These are phyloP conservation scores for Amiota minor DNA, from an alignment of 2,888 invertebrate genomes.

Conservation along the genomic window DNA sequence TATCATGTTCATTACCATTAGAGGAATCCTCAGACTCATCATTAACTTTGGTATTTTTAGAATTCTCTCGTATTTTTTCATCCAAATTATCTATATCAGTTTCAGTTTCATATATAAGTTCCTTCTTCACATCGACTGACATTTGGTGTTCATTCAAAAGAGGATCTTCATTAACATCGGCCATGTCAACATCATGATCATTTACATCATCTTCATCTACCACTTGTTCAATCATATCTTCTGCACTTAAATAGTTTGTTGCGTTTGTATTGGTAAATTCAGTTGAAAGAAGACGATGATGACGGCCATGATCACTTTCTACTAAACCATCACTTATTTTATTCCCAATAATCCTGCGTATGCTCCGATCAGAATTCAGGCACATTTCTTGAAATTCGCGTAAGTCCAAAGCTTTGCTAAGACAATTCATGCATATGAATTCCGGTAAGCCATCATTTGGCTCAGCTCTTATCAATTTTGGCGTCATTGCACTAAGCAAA, in stretches of 20 bases:
- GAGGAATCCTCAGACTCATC: not conserved
- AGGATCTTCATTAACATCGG: too few relatives aligned
- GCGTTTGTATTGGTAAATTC: not conserved
- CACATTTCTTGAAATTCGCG: conserved; percentile 75
- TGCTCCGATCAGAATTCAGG: conserved; percentile 72
- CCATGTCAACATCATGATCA: conserved; percentile 15
- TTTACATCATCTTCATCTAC: not conserved
- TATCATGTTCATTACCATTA: too few relatives aligned
- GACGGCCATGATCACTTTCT: not conserved
- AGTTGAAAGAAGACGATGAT: conserved; percentile 33
- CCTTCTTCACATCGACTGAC: too few relatives aligned
- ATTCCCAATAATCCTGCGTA: conserved; percentile 55
- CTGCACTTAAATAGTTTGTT: not conserved
- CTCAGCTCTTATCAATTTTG: conserved; percentile 4
- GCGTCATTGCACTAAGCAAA: conserved; percentile 1
- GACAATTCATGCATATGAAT: conserved; percentile 76
- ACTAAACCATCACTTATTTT: not conserved
- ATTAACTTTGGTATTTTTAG: too few relatives aligned
- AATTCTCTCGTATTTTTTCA: too few relatives aligned
- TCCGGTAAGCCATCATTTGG: conserved; percentile 77
- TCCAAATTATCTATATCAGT: too few relatives aligned
- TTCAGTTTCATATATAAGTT: too few relatives aligned
- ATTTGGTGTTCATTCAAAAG: too few relatives aligned
- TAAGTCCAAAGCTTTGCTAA: conserved; percentile 74
- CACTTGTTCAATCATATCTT: not conserved